Evolutionary conservation across 2,797 vertebrate genomes (phyloP), one percentile per base, ranked within the genome.

Genomic region (Falco concolor): DNA sequence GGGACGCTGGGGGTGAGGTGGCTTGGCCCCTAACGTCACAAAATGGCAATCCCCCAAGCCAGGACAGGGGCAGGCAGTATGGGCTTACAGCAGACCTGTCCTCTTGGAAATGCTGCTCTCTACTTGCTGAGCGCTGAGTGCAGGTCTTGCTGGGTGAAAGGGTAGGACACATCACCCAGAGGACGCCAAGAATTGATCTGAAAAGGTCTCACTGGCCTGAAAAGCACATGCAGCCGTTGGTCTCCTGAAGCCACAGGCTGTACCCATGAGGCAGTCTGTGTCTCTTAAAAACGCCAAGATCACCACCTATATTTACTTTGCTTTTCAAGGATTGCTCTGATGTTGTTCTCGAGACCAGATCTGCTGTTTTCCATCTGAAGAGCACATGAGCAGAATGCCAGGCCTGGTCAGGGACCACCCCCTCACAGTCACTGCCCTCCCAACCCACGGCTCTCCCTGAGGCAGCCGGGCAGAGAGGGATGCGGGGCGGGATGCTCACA

Each of bases 41-140:
- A 84, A 81, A 61, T 36, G 64, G 27, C 10, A 64, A 24, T 44
- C 50, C 11, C 32, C 72, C 36, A 56, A 63, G 32, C 32, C 80
- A 87, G 72, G 34, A 85, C 15, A 49, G 38, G 22, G 67, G 24
- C 42, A 64, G 42, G 21, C 28, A 34, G 40, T 63, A 22, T 5
- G 64, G 84, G 36, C 30, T 78, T 84, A 59, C 15, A 72, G 70
- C 42, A 88, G 61, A 72, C 6, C 47, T 32, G 27, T 89, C 45
- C 40, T 70, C 57, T 42, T 9, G 9, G 38, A 80, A 60, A 70
- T 25, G 20, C 69, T 77, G 30, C n/a, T 89, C 49, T 68, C 54
- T 5, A 49, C 49, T n/a, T 64, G 69, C 42, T 45, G 20, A 76
- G 57, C 49, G 30, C 0, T 0, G 0, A 32, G 23, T 20, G 24